A percentile compares a stretch with the other conserved stretches of the same genome.
phyloP scores from a whole-genome alignment of 2,888 invertebrate species.

The Pristionchus maxplancki region DNA sequence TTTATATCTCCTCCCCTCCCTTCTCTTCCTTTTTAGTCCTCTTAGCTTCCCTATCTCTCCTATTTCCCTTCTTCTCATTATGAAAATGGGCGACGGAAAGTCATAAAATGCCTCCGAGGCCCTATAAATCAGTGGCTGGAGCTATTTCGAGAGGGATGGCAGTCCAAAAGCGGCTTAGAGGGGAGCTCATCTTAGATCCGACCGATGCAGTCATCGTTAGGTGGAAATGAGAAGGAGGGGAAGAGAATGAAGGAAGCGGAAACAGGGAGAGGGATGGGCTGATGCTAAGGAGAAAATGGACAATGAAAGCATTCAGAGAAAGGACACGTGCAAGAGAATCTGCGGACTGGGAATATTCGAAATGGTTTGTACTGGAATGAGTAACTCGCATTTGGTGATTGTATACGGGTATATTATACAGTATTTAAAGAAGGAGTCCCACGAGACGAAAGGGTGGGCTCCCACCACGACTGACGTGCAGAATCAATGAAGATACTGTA shows the following conservation, averaged over 20 bases:
- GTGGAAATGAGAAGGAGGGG: slow-evolving; percentile 6
- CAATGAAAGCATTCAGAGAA: neutral
- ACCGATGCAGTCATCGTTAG: neutral
- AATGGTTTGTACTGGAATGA: no score
- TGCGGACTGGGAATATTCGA: no score
- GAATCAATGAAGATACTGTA: no score
- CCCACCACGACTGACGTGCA: no score
- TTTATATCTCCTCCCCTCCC: neutral
- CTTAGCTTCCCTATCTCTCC: neutral
- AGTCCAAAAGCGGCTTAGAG: slow-evolving; percentile 28
- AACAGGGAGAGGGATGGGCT: neutral
- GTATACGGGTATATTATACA: no score
- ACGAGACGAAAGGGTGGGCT: no score
- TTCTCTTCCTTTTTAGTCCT: neutral
- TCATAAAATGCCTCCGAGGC: neutral
- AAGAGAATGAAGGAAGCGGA: neutral
- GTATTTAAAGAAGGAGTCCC: no score
- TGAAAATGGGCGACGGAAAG: slow-evolving; percentile 33
- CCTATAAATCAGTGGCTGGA: slow-evolving; percentile 10
- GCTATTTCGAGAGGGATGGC: neutral
- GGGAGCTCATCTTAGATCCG: slow-evolving; percentile 31
- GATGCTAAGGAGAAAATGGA: neutral
- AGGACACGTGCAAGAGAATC: neutral
- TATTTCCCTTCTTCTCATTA: slow-evolving; percentile 33
- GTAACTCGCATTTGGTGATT: no score